A percentile compares a stretch with the other conserved stretches of the same genome.
Evolutionary conservation across 2,797 vertebrate genomes (phyloP).

Genomic region (Urophycis tenuis): DNA sequence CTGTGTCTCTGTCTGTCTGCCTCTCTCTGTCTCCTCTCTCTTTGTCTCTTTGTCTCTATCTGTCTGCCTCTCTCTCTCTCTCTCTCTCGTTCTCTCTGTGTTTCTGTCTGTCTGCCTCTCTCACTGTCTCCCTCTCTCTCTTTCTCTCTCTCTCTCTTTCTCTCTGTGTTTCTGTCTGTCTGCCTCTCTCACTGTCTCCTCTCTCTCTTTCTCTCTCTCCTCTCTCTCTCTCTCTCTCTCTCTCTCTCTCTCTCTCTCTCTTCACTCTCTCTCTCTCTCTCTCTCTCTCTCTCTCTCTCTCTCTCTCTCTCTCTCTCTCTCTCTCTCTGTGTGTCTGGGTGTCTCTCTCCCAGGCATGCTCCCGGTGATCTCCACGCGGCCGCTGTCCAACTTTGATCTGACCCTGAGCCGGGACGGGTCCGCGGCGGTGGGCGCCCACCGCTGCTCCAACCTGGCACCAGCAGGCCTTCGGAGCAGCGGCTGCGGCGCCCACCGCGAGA

Average conservation of each 20-base stretch:
- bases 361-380: conserved; percentile 84
- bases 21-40: too few species aligned
- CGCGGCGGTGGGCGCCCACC: conserved; percentile 87
- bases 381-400: conserved; percentile 87
- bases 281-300: neutral
- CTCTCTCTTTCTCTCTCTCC: too few species aligned
- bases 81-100: too few species aligned
- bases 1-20: too few species aligned
- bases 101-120: neutral
- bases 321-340: neutral
- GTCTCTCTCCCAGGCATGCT: conserved; percentile 66
- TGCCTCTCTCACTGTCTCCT: neutral
- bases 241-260: neutral
- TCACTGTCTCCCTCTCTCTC: neutral
- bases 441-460: conserved; percentile 87
- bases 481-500: too few species aligned
- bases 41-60: too few species aligned
- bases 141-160: too few species aligned
- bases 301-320: neutral
- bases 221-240: neutral
- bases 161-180: neutral
- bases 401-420: conserved; percentile 88
- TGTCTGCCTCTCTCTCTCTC: too few species aligned
- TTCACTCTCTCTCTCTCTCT: neutral
- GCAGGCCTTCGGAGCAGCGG: conserved; percentile 80